Evolutionary conservation across 2,797 vertebrate species (phyloP), one percentile per base, ranked within the genome.

Genomic region (Malacoctenus gilli): DNA sequence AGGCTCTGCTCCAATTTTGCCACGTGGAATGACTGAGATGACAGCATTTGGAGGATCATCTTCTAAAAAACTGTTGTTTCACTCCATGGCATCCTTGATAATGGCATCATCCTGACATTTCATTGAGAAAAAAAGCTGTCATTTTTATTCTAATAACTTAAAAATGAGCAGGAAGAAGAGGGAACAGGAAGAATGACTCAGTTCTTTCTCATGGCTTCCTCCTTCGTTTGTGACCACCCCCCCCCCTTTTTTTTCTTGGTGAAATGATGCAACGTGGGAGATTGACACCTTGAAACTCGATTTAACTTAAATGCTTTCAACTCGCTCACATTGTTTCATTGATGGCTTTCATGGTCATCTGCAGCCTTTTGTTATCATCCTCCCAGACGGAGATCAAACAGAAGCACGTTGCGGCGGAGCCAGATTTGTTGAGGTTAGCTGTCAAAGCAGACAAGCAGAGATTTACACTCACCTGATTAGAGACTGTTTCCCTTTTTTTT

Each of bases 401-500:
- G 37, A 71, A 55, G 1, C 32, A 16, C 0, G 21, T n/a, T 20
- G 66, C 25, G 4, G 63, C 35, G 7, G 19, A 46, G 59, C 46
- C 49, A 31, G 35, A 59, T 57, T 63, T 52, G 51, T 65, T 23
- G 32, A 60, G 53, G 54, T 63, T 62, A 68, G 25, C 78, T 79
- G 79, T 84, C 69, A 72, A 49, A 30, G 23, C 38, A 62, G 63
- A 62, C 56, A 9, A 57, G 63, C 28, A 12, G 47, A 79, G 54
- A 83, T 81, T 79, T 67, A 79, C 18, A 5, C 15, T 55, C 44
- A 49, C 55, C 67, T 62, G 59, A 82, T 73, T 46, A 82, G 59
- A 77, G 54, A 47, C 14, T 7, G 34, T 23, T 61, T 63, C 61
- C 56, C 64, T 56, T n/a, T 23, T 16, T 48, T 25, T 23, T 15